A percentile compares a stretch with the other conserved stretches of the same genome.
These are phyloP conservation scores for Pedetes capensis DNA, from an alignment of 2,113 vertebrate species.

Conservation along the genomic window DNA sequence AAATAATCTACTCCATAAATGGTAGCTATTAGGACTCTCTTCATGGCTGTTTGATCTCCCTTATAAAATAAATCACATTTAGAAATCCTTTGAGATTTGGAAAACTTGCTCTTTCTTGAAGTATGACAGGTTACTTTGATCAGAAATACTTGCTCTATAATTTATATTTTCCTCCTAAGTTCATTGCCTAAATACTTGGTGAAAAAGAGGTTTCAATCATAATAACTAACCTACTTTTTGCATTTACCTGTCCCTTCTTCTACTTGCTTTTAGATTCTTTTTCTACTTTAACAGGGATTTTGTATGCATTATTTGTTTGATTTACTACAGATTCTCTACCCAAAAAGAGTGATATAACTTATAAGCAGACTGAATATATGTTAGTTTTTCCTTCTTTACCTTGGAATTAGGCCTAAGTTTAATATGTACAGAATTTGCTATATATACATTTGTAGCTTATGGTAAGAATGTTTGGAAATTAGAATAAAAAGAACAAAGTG, in stretches of 20 bases:
- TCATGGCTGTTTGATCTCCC: not conserved
- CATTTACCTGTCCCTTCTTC: not conserved
- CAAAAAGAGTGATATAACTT: not conserved
- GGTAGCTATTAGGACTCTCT: not conserved
- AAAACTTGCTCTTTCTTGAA: not conserved
- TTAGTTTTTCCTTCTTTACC: not conserved
- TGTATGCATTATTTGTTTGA: not conserved
- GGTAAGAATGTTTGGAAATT: not conserved
- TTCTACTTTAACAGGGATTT: not conserved
- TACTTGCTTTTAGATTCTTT: not conserved
- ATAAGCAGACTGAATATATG: not conserved
- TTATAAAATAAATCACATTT: not conserved
- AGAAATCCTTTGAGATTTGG: not conserved
- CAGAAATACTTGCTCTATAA: constrained; percentile 4
- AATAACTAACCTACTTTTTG: not conserved
- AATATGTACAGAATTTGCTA: not conserved
- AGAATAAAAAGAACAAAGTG: not conserved
- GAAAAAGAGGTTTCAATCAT: not conserved
- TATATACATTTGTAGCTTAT: not conserved
- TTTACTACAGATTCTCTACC: not conserved
- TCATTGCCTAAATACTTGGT: not conserved
- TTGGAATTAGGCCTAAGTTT: not conserved
- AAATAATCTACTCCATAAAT: not conserved
- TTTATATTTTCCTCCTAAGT: not conserved
- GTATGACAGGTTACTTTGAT: not conserved